Evolutionary conservation across 2,797 vertebrate genomes (phyloP).

Genomic region (Corythornis leucogaster): DNA sequence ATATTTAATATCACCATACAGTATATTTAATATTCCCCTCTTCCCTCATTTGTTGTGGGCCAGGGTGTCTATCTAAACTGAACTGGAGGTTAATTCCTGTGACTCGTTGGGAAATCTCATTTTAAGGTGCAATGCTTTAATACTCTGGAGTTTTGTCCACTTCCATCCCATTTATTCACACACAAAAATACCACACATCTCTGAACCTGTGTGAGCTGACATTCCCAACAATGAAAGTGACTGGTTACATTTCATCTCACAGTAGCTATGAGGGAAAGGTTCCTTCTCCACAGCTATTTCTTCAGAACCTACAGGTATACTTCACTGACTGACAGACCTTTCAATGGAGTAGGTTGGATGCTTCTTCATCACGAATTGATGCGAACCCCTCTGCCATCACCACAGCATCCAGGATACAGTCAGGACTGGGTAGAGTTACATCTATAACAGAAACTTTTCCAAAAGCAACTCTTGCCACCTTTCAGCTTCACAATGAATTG

Average conservation of each 20-base stretch:
- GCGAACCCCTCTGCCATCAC: not conserved
- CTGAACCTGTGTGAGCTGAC: not conserved
- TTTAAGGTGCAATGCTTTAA: not conserved
- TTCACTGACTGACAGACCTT: not conserved
- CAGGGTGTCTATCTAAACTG: not conserved
- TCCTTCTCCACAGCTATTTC: constrained; percentile 18
- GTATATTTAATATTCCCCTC: not conserved
- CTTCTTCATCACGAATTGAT: not conserved
- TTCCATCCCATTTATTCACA: not conserved
- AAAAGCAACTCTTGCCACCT: not conserved
- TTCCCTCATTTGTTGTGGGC: not conserved
- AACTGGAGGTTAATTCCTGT: not conserved
- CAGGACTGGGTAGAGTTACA: not conserved
- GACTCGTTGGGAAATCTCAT: not conserved
- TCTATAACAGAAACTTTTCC: not conserved
- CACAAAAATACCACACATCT: not conserved
- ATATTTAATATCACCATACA: not conserved
- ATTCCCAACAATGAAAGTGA: not conserved
- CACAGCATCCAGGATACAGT: not conserved
- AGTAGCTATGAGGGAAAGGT: not conserved
- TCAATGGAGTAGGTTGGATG: not conserved
- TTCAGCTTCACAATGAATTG: not conserved
- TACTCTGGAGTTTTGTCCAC: not conserved
- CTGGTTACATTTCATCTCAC: constrained; percentile 26
- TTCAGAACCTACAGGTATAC: not conserved